These are phyloP conservation scores for Australoheros facetus DNA, from an alignment of 2,797 vertebrate genomes.

Conservation along the genomic window DNA sequence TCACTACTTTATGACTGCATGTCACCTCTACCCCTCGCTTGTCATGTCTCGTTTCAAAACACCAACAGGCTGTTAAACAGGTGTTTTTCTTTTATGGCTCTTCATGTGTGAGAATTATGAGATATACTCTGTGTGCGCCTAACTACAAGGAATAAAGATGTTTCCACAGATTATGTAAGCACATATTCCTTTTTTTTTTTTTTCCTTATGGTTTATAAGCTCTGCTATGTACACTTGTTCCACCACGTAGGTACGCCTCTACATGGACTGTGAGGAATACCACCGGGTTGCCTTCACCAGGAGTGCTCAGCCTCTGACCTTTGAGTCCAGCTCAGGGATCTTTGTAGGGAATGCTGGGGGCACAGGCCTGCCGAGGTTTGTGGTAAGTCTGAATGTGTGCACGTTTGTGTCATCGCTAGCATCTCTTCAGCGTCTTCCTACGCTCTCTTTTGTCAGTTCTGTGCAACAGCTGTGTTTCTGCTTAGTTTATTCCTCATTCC, in stretches of 20 bases:
- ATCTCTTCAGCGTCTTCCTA: neutral
- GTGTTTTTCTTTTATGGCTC: neutral
- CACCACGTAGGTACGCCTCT: conserved; percentile 80
- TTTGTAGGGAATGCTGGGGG: conserved; percentile 94
- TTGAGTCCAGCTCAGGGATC: conserved; percentile 91
- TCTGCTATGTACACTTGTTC: neutral
- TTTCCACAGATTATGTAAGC: neutral
- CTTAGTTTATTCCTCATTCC: neutral
- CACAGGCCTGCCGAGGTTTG: conserved; percentile 88
- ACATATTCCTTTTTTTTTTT: neutral
- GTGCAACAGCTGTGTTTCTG: neutral
- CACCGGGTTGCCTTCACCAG: conserved; percentile 83
- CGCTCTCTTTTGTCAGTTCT: neutral
- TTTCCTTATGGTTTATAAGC: neutral
- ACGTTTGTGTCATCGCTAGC: neutral
- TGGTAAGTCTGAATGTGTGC: conserved; percentile 80
- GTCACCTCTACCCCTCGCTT: neutral
- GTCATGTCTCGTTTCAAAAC: neutral
- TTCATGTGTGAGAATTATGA: neutral
- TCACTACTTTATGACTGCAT: too few species aligned
- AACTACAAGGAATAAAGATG: neutral
- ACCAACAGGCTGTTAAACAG: neutral
- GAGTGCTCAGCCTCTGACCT: conserved; percentile 80
- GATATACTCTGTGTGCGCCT: neutral
- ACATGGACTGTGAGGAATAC: conserved; percentile 93